phyloP scores from a whole-genome alignment of 92 coral and sea anemone genomes.

The Blastomussa wellsi region DNA sequence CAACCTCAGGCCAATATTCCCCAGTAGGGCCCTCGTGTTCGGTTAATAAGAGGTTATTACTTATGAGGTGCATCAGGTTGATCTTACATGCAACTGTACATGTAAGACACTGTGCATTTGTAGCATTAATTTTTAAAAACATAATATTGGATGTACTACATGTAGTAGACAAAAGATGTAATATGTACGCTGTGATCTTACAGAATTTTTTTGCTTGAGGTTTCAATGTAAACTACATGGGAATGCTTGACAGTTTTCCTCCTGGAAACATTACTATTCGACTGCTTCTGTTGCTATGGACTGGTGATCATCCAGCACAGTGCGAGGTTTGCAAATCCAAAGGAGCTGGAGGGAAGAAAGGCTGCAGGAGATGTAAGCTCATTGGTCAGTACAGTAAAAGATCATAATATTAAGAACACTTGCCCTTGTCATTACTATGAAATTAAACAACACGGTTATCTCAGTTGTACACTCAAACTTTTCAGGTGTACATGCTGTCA shows the following conservation, averaged over 20 bases:
- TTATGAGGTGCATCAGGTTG: too few relatives aligned
- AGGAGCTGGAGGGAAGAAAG: slow-evolving; percentile 58
- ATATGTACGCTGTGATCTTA: slow-evolving; percentile 8
- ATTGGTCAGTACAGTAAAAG: slow-evolving; percentile 23
- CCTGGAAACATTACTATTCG: slow-evolving; percentile 35
- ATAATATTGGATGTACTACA: background rate
- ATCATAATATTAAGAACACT: background rate
- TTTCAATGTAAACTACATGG: slow-evolving; percentile 39
- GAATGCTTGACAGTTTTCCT: slow-evolving; percentile 32
- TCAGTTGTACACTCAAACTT: background rate
- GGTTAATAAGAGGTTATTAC: too few relatives aligned
- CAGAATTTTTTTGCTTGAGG: slow-evolving; percentile 3
- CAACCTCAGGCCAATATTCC: too few relatives aligned
- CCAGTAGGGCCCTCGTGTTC: too few relatives aligned
- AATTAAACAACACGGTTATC: background rate
- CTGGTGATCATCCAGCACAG: slow-evolving; percentile 64
- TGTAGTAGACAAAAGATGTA: too few relatives aligned
- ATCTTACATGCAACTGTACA: too few relatives aligned
- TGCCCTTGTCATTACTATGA: slow-evolving; percentile 6
- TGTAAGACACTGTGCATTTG: background rate
- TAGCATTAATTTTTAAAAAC: background rate
- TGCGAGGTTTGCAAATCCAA: slow-evolving; percentile 57
- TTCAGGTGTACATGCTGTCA: slow-evolving; percentile 20
- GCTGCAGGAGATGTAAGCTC: slow-evolving; percentile 60
- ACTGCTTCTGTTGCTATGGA: slow-evolving; percentile 52